Base-by-base conservation (phyloP, 1,140 invertebrate genomes). In the Cherax quadricarinatus region DNA sequence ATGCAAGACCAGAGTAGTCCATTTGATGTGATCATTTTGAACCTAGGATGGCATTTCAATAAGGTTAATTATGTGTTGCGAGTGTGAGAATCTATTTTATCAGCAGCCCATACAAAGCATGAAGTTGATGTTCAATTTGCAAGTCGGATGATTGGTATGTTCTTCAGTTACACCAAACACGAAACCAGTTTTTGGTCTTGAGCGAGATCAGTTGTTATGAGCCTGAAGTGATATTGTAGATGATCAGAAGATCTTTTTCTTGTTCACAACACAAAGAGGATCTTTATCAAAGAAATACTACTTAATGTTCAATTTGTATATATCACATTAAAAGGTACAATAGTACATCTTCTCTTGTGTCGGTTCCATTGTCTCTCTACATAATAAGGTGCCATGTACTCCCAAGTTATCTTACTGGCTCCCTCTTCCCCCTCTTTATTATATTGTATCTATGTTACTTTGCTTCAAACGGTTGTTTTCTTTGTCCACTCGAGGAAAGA, bases 391-490 rank as follows among this genome's bases (percentile, higher is more conserved):
- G 90, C 90, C 90, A 91, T 91, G 90, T 91, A 91, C 90, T 91
- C 90, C 90, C 90, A 91, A 86, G 90, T 91, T 91, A 91, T 91
- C 90, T 91, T 91, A 91, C 90, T 91, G 90, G 90, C 90, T 87
- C 90, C 90, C 90, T 91, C 90, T 91, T 91, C 78, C 85, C 88
- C 90, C 79, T 91, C 91, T 83, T 92, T 88, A 92, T 92, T 88
- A 92, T 88, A 88, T 92, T 88, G 86, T 92, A 92, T 92, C 86
- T 92, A 92, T 92, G 85, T 92, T 92, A 84, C 91, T 92, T 92
- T 88, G 91, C 91, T 92, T 88, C 91, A 88, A 75, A 92, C 86
- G 83, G 84, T 91, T 91, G 84, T 92, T 92, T 88, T 83, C 86
- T 92, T 88, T 92, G 86, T 88, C 91, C 86, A 92, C 91, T 88